Base-by-base conservation (phyloP, 2,888 invertebrate genomes). In the Melipona beecheii region DNA sequence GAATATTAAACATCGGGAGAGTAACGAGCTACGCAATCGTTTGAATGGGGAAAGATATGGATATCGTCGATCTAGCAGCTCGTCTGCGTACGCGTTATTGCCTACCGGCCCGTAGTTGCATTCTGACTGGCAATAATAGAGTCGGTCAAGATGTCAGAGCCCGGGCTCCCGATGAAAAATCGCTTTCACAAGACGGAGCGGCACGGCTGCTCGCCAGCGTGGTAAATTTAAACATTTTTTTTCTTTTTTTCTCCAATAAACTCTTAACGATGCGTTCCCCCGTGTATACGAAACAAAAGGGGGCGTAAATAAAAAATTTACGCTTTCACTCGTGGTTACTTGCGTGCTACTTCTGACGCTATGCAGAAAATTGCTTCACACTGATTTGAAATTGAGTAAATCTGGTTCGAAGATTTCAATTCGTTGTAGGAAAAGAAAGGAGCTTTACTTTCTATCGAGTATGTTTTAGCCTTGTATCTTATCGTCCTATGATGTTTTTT, bases 1-100 rank as follows among this genome's bases (percentile, higher is more conserved):
- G 81, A 77, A 69, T 83, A 89, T 87, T 80, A 81, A 88, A 75
- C 58, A 69, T 75, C 72, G 69, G 43, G 19, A 62, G 69, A 79
- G 70, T 78, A 81, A 81, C 83, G 82, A 60, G n/a, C 58, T n/a
- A 15, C n/a, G 58, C 73, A 36, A 74, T 81, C 60, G 54, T 76
- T 70, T 13, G 64, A 72, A 75, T 21, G 50, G 21, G 50, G 60
- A 43, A 43, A 52, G 56, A 52, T 52, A 65, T 31, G 60, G 56
- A 68, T 75, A 83, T 60, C 62, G 69, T 60, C 49, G 73, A 78
- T 75, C 27, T 62, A 70, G 31, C 11, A 43, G 27, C 6, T 19
- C 64, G 36, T 52, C 56, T 65, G 21, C 43, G 49, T 72, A 60
- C 50, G 64, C 52, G n/a, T 81, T 79, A 79, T 78, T 73, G 56